Base-by-base conservation (phyloP, 1,140 invertebrate species). In the Tetraneura akinire region DNA sequence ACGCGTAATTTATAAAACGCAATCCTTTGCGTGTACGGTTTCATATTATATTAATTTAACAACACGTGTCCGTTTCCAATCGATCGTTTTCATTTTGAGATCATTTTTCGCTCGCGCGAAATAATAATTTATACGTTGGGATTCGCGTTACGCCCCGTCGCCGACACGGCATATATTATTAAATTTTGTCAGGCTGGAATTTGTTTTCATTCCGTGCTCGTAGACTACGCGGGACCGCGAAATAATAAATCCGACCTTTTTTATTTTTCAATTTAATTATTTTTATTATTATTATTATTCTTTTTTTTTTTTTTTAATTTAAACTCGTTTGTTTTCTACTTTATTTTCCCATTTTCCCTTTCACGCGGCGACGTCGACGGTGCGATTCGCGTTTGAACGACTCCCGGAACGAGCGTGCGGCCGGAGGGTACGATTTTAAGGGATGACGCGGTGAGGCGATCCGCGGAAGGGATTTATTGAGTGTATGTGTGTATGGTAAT, bases 231-330 rank as follows among this genome's bases (percentile, higher is more conserved):
- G n/a, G n/a, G n/a, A n/a, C n/a, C n/a, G n/a, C n/a, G n/a, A 16
- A 9, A 16, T 62, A 62, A 62, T 62, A 62, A 62, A 62, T 62
- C 26, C 23, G 26, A 26, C 32, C 32, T 37, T 37, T 37, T 37
- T 57, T 62, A 23, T 60, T 62, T 60, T n/a, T n/a, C n/a, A n/a
- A n/a, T n/a, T n/a, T n/a, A n/a, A n/a, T n/a, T n/a, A n/a, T n/a
- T n/a, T n/a, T n/a, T n/a, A n/a, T n/a, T n/a, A n/a, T n/a, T n/a
- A n/a, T n/a, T n/a, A n/a, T n/a, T n/a, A n/a, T n/a, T n/a, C 32
- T 37, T 37, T 37, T 37, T 57, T 62, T 29, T 60, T 62, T 60
- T 60, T 62, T 62, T 29, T 62, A 62, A 62, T 62, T 62, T 9
- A 18, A n/a, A 62, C 18, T 62, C 60, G 26, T 62, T 62, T 62